These are phyloP conservation scores for Dimorphilus gyrociliatus DNA, from an alignment of 2,888 invertebrate genomes.

Conservation along the genomic window DNA sequence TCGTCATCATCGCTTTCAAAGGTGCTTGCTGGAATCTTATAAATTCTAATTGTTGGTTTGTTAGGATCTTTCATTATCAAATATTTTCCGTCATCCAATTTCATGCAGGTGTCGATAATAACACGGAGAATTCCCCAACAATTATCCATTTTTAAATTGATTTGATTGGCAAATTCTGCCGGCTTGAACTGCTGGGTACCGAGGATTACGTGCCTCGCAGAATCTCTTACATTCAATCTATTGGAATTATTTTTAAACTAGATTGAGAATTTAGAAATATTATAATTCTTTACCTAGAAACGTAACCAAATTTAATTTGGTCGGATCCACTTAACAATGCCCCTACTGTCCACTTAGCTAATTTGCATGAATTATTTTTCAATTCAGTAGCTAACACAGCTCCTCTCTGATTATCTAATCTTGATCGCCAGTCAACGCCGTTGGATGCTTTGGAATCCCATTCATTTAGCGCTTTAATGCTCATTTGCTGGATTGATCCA, in stretches of 20 bases:
- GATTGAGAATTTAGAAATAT: neutral
- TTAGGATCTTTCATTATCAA: slow-evolving; percentile 98
- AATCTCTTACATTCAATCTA: slow-evolving; percentile 78
- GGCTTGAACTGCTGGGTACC: slow-evolving; percentile 94
- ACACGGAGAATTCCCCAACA: slow-evolving; percentile 96
- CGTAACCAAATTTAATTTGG: slow-evolving; percentile 80
- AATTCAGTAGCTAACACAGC: slow-evolving; percentile 95
- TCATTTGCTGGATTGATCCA: slow-evolving; percentile 75
- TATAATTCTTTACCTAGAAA: slow-evolving; percentile 5
- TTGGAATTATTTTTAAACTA: too few relatives aligned
- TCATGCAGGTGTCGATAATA: slow-evolving; percentile 90
- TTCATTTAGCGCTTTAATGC: slow-evolving; percentile 93
- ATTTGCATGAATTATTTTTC: slow-evolving; percentile 95
- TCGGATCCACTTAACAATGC: slow-evolving; percentile 86
- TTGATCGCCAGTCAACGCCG: slow-evolving; percentile 95
- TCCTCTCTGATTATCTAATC: slow-evolving; percentile 88
- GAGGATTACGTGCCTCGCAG: slow-evolving; percentile 83
- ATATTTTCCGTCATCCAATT: slow-evolving; percentile 82
- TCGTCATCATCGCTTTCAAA: slow-evolving; percentile 95
- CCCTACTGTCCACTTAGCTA: slow-evolving; percentile 91
- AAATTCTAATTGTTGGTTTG: slow-evolving; percentile 89
- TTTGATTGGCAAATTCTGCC: slow-evolving; percentile 92
- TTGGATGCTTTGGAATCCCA: slow-evolving; percentile 92
- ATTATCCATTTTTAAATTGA: slow-evolving; percentile 97
- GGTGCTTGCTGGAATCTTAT: slow-evolving; percentile 94